Evolutionary conservation across 2,888 invertebrate genomes (phyloP).

Genomic region (Ophioninae sp.): DNA sequence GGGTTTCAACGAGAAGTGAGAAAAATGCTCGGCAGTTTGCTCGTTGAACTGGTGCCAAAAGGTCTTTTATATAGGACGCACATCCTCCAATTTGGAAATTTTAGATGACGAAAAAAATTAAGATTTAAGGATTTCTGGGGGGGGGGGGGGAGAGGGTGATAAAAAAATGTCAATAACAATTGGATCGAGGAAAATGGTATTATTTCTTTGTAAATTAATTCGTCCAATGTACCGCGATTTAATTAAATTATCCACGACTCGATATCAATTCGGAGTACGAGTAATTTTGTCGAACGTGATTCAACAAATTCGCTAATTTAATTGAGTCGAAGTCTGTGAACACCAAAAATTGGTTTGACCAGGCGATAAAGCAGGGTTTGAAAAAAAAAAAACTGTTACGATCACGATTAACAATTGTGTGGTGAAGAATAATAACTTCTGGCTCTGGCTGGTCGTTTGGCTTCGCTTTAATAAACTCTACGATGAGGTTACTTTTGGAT

Average conservation of each 20-base stretch:
- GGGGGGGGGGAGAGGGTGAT: background rate
- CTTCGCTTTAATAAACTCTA: too few relatives aligned
- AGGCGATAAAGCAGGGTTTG: background rate
- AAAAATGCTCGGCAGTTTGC: conserved; percentile 33
- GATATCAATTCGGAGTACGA: conserved; percentile 19
- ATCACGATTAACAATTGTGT: background rate
- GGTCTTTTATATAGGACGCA: background rate
- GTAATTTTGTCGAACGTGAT: conserved; percentile 7
- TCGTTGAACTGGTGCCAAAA: conserved; percentile 56
- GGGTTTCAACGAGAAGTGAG: background rate
- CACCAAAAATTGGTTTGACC: background rate
- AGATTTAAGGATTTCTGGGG: too few relatives aligned
- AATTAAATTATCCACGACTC: conserved; percentile 44
- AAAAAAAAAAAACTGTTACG: background rate
- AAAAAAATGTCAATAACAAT: background rate
- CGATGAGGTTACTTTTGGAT: too few relatives aligned
- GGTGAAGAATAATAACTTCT: background rate
- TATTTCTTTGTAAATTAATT: too few relatives aligned
- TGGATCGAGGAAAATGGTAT: background rate
- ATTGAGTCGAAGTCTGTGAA: background rate
- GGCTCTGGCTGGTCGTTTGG: background rate
- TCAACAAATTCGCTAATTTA: conserved; percentile 5
- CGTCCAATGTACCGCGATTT: background rate
- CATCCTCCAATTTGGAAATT: conserved; percentile 46
- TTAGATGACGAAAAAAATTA: background rate